Conservation (phyloP, 2,888 invertebrate species). For the Epiblema foenella region DNA sequence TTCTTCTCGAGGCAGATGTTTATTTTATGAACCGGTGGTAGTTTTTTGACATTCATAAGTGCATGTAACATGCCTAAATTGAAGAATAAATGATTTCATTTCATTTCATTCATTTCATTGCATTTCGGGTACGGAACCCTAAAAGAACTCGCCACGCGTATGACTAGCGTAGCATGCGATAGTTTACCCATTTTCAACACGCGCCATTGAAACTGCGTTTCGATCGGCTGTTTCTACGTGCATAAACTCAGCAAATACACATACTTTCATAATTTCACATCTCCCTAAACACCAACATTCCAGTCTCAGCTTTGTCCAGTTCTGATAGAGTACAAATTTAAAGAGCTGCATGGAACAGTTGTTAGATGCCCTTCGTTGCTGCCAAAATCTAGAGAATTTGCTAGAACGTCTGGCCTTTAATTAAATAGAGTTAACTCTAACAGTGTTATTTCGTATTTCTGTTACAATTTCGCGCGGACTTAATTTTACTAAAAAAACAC, state of each 20-base stretch:
- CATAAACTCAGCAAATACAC: slow-evolving; percentile 16
- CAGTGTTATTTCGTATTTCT: not conserved
- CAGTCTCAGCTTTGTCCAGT: not conserved
- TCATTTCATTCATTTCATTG: no score
- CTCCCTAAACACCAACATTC: not conserved
- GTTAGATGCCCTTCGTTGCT: not conserved
- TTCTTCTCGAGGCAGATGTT: no score
- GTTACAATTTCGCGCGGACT: not conserved
- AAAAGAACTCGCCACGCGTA: no score
- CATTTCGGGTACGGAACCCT: no score
- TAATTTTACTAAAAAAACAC: not conserved
- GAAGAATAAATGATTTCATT: no score
- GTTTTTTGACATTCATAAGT: no score
- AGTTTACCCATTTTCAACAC: slow-evolving; percentile 32
- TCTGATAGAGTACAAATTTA: not conserved
- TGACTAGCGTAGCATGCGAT: not conserved
- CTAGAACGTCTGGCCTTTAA: slow-evolving; percentile 9
- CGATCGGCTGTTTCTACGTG: slow-evolving; percentile 21
- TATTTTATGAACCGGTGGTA: no score
- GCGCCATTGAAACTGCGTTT: slow-evolving; percentile 22
- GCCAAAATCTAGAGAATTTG: slow-evolving; percentile 9
- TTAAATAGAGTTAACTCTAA: not conserved
- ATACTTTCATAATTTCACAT: not conserved
- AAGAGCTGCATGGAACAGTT: not conserved
- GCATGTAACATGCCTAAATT: no score